Conservation (phyloP, 2,797 vertebrate genomes). For the Paguma larvata region DNA sequence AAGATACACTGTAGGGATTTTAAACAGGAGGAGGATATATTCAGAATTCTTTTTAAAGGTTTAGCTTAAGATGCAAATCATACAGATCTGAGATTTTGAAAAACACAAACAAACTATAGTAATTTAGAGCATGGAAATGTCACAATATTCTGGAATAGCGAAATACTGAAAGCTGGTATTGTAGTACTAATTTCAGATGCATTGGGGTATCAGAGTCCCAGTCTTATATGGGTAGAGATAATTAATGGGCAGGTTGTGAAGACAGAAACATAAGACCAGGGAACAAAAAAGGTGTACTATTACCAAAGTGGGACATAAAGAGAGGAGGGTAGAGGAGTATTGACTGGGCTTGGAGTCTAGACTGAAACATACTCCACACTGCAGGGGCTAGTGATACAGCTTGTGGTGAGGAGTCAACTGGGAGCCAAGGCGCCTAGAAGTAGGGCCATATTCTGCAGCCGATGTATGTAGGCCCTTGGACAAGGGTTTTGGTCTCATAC, state of each 20-base stretch:
- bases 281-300: neutral
- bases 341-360: neutral
- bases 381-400: neutral
- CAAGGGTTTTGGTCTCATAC: neutral
- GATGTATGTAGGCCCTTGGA: neutral
- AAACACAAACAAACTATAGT: neutral
- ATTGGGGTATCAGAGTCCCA: neutral
- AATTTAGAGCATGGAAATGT: neutral
- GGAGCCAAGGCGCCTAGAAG: neutral
- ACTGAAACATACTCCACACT: neutral
- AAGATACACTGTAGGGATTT: neutral
- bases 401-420: neutral
- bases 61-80: neutral
- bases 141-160: neutral
- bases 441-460: neutral
- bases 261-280: neutral
- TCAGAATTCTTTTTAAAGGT: constrained; percentile 41
- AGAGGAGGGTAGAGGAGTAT: neutral
- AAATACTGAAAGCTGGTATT: neutral
- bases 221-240: neutral
- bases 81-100: neutral
- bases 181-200: neutral
- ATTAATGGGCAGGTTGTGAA: neutral
- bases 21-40: neutral
- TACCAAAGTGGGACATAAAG: neutral